Base-by-base conservation (phyloP, 1,140 invertebrate genomes). In the Leptoteleia sp. region DNA sequence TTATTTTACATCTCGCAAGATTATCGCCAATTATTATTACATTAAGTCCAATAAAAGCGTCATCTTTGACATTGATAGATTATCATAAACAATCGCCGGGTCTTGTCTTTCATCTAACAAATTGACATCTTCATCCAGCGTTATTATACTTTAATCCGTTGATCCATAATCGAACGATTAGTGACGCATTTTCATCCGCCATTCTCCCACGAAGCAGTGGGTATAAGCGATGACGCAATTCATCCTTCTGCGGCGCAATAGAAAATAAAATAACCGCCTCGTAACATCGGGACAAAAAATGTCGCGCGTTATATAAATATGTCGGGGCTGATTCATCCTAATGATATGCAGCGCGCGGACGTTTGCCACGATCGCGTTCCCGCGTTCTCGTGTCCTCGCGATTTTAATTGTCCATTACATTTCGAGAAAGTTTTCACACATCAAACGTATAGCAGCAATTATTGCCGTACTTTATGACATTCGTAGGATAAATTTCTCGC, bases 261-360 rank as follows among this genome's bases (percentile, higher is more conserved):
- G 17, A 47, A 57, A 55, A 57, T 52, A 29, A 47, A 68, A 43
- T 52, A 11, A 42, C 52, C 65, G 38, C 29, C 19, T 57, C 25
- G 38, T 17, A 57, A 50, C 43, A 57, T 68, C 37, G 17, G 42
- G 12, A 45, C 33, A 68, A 40, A 57, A 68, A 50, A 4, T 42
- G 33, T 47, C 25, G 61, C 9, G 4, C 35, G 40, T 61, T 71
- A 61, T 45, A 50, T 71, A 70, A 70, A 52, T 25, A 65, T 22
- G 0, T 16, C 5, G 37, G 31, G 11, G 8, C 8, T 68, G 64
- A 68, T 48, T 57, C 64, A 68, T 68, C 42, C 42, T 48, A 48
- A 68, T 68, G 57, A 40, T 35, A 59, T 43, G 45, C 35, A 33
- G 11, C 33, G 47, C 47, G n/a, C n/a, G n/a, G n/a, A n/a, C n/a